A percentile compares a stretch with the other conserved stretches of the same genome.
phyloP scores from a whole-genome alignment of 2,888 invertebrate species.

The Adela reaumurella region DNA sequence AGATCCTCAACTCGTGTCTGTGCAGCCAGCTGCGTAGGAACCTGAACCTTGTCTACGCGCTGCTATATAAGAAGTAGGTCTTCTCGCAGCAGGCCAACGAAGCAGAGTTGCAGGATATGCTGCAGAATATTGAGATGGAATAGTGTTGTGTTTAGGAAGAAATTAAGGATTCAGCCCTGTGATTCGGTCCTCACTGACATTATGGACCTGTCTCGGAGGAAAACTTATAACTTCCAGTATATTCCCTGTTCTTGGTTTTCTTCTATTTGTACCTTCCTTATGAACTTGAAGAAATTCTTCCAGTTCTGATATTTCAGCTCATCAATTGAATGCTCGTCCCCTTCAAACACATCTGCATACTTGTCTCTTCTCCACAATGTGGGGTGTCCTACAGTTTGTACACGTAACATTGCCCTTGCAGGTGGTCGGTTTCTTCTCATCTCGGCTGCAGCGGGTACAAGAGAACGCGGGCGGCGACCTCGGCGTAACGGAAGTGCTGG shows the following conservation, averaged over 20 bases:
- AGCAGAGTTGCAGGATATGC: conserved; percentile 87
- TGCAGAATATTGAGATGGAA: conserved; percentile 94
- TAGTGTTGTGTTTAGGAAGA: no score
- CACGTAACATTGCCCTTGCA: conserved; percentile 14
- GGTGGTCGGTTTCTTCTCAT: conserved; percentile 63
- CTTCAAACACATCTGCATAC: conserved; percentile 77
- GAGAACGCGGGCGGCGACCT: conserved; percentile 63
- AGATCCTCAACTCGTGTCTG: conserved; percentile 94
- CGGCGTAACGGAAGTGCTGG: conserved; percentile 83
- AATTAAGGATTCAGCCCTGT: no score
- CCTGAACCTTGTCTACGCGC: conserved; percentile 93
- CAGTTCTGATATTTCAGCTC: conserved; percentile 95
- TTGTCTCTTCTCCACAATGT: conserved; percentile 52
- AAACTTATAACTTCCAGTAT: no score
- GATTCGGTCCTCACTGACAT: no score
- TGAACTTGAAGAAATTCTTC: conserved; percentile 91
- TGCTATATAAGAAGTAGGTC: conserved; percentile 88
- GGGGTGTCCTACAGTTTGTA: no score
- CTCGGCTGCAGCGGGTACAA: conserved; percentile 58
- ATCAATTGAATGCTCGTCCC: conserved; percentile 95
- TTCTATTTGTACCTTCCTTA: no score
- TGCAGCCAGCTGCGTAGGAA: conserved; percentile 76
- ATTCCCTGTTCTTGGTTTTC: no score
- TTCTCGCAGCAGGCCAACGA: conserved; percentile 86
- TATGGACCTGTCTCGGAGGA: no score